Evolutionary conservation across 1,140 invertebrate genomes (phyloP).

Genomic region (Sitodiplosis mosellana): DNA sequence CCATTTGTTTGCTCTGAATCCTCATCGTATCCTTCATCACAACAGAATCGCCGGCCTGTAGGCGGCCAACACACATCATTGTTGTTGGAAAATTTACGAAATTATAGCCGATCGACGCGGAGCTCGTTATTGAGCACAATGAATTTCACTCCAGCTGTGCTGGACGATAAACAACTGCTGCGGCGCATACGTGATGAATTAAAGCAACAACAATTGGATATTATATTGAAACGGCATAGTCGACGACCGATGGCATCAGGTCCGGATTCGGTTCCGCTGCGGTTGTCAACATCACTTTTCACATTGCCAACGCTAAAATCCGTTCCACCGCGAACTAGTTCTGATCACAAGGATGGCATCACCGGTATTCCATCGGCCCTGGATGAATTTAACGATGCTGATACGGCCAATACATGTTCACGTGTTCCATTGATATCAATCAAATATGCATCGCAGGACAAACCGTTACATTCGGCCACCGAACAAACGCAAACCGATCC

Average conservation of each 20-base stretch:
- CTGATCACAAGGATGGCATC: not conserved
- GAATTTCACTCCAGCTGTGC: slow-evolving; percentile 8
- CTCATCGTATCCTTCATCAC: not conserved
- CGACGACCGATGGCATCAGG: slow-evolving; percentile 8
- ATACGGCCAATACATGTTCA: not conserved
- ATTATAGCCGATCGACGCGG: not conserved
- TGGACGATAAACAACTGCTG: slow-evolving; percentile 15
- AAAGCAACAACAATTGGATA: slow-evolving; percentile 19
- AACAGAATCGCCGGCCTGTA: not conserved
- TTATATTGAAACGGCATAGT: slow-evolving; percentile 14
- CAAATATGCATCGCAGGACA: not conserved
- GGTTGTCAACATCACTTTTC: not conserved
- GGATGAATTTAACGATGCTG: not conserved
- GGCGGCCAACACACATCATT: not conserved
- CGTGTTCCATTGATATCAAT: not conserved
- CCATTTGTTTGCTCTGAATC: too few relatives aligned
- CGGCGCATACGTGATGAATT: slow-evolving; percentile 17
- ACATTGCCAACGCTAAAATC: too few relatives aligned
- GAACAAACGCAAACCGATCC: slow-evolving; percentile 2
- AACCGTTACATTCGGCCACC: not conserved
- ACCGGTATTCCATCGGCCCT: not conserved
- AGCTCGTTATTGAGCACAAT: not conserved
- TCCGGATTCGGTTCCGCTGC: slow-evolving; percentile 11
- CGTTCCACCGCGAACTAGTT: not conserved
- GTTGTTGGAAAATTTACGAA: slow-evolving; percentile 6